Percentiles rank a stretch among this genome's conserved stretches.
These are phyloP conservation scores for Pygoscelis adeliae DNA, from an alignment of 2,113 vertebrate genomes.

Conservation along the genomic window DNA sequence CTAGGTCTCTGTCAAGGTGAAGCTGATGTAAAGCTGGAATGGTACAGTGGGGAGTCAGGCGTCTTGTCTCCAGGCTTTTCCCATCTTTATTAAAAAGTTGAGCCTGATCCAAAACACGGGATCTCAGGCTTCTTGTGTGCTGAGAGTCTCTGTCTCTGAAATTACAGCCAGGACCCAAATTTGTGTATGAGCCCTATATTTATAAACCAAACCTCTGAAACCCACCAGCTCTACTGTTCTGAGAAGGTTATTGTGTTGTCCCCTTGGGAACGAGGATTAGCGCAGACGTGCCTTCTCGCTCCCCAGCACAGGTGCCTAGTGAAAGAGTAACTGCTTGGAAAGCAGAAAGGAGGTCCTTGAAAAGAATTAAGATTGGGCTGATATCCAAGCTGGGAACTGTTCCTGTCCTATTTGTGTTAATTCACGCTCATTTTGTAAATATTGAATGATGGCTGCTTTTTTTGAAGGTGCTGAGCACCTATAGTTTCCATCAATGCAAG, in stretches of 20 bases:
- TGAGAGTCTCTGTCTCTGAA: neutral
- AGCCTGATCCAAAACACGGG: neutral
- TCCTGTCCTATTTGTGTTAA: slow-evolving; percentile 2
- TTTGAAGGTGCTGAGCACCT: slow-evolving; percentile 5
- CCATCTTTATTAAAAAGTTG: neutral
- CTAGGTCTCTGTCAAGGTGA: neutral
- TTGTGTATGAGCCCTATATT: neutral
- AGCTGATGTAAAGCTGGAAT: neutral
- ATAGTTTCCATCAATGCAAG: neutral
- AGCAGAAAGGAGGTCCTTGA: neutral
- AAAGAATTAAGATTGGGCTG: slow-evolving; percentile 36
- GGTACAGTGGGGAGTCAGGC: neutral
- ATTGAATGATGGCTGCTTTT: neutral
- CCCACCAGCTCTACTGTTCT: neutral
- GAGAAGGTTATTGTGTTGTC: neutral
- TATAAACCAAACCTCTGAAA: neutral
- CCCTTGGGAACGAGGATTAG: slow-evolving; percentile 45
- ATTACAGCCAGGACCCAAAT: neutral
- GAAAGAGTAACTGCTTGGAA: slow-evolving; percentile 32
- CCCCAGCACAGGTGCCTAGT: slow-evolving; percentile 31
- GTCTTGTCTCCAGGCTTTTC: neutral
- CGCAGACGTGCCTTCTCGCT: neutral
- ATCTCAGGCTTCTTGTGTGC: neutral
- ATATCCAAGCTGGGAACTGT: slow-evolving; percentile 2
- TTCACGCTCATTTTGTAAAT: neutral